Evolutionary conservation across 2,113 vertebrate species (phyloP).

Genomic region (Odocoileus hemionus): DNA sequence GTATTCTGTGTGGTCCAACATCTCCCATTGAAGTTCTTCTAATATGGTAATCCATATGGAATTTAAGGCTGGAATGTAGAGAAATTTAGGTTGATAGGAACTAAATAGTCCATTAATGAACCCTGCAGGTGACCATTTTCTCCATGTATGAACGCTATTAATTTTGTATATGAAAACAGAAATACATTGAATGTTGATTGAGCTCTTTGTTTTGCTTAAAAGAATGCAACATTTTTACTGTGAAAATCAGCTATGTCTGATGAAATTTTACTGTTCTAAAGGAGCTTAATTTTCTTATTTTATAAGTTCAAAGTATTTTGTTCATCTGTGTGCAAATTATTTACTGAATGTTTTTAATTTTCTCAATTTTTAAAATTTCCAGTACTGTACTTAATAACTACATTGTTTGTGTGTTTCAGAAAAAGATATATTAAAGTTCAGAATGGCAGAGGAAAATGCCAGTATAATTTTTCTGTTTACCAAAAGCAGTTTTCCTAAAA

Average conservation of each 20-base stretch:
- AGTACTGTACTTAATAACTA: background rate
- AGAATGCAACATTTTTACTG: background rate
- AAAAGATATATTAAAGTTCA: background rate
- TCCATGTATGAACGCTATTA: background rate
- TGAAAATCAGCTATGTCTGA: background rate
- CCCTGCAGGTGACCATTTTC: background rate
- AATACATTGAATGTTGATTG: background rate
- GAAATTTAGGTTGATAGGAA: background rate
- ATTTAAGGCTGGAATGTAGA: background rate
- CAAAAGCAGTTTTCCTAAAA: constrained; percentile 38
- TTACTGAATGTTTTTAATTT: background rate
- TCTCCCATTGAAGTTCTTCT: background rate
- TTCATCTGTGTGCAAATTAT: background rate
- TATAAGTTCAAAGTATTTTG: background rate
- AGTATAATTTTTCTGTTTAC: constrained; percentile 31
- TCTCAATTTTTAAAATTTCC: background rate
- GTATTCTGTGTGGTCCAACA: background rate
- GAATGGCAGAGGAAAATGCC: background rate
- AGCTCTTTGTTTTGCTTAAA: background rate
- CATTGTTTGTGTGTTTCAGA: background rate
- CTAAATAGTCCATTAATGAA: background rate
- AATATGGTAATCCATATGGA: background rate
- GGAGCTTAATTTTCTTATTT: background rate
- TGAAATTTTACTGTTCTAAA: background rate
- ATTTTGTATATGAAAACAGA: background rate